These are phyloP conservation scores for Malacoctenus gilli DNA, from an alignment of 2,797 vertebrate species.

Conservation along the genomic window DNA sequence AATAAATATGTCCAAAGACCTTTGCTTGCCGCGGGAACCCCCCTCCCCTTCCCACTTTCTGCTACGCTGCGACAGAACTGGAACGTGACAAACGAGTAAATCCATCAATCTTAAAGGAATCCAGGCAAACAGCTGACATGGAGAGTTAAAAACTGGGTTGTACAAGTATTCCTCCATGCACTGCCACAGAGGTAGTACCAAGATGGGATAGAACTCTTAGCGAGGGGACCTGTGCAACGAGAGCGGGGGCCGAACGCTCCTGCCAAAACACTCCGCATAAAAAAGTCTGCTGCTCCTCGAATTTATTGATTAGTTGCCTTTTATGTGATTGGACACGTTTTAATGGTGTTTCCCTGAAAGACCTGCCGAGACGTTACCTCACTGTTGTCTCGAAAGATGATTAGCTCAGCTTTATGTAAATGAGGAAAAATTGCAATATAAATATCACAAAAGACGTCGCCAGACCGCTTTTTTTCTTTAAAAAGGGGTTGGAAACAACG, in stretches of 20 bases:
- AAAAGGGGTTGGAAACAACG: slow-evolving; percentile 60
- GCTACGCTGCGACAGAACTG: slow-evolving; percentile 35
- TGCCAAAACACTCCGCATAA: slow-evolving; percentile 64
- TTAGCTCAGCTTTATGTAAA: slow-evolving; percentile 78
- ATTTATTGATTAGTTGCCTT: slow-evolving; percentile 73
- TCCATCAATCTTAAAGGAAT: slow-evolving; percentile 44
- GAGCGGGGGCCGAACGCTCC: slow-evolving; percentile 18
- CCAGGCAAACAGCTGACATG: slow-evolving; percentile 42
- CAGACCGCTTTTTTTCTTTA: slow-evolving; percentile 35
- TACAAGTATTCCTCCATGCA: slow-evolving; percentile 4
- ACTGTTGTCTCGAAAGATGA: slow-evolving; percentile 75
- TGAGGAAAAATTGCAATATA: slow-evolving; percentile 62
- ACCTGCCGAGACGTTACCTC: slow-evolving; percentile 79
- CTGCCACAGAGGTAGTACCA: slow-evolving; percentile 1
- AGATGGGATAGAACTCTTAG: slow-evolving; percentile 9
- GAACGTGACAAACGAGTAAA: slow-evolving; percentile 38
- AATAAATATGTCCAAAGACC: slow-evolving; percentile 71
- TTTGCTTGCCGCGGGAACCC: slow-evolving; percentile 54
- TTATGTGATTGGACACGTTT: slow-evolving; percentile 70
- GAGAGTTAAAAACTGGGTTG: slow-evolving; percentile 20
- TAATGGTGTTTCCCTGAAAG: slow-evolving; percentile 67
- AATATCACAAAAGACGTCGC: slow-evolving; percentile 56
- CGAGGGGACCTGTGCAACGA: slow-evolving; percentile 11
- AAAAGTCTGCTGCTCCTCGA: slow-evolving; percentile 56
- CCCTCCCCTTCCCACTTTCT: slow-evolving; percentile 22